A percentile compares a stretch with the other conserved stretches of the same genome.
These are phyloP conservation scores for Macaria notata DNA, from an alignment of 2,888 invertebrate genomes.

Conservation along the genomic window DNA sequence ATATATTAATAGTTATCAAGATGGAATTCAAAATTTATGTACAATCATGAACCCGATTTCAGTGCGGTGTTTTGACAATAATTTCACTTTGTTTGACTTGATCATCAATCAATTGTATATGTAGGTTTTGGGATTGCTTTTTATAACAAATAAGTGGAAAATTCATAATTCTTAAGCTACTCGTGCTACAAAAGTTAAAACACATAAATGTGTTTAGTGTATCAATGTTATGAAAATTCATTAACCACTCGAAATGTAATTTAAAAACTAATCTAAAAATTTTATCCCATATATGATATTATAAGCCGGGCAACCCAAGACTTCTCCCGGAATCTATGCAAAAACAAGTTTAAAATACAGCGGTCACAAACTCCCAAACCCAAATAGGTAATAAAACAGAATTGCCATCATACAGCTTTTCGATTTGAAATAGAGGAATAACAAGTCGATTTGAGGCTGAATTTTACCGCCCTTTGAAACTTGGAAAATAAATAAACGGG, in stretches of 20 bases:
- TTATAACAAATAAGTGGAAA: no score
- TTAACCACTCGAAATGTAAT: no score
- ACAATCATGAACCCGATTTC: constrained; percentile 22
- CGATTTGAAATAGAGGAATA: constrained; percentile 46
- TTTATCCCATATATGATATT: no score
- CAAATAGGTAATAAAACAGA: constrained; percentile 38
- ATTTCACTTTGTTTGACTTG: background rate
- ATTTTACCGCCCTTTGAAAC: constrained; percentile 38
- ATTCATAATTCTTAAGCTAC: no score
- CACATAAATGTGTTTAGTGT: no score
- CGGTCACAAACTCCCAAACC: constrained; percentile 28
- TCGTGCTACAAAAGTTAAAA: no score
- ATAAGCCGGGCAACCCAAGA: constrained; percentile 12
- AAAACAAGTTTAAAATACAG: constrained; percentile 20
- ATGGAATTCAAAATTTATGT: constrained; percentile 20
- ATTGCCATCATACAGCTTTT: constrained; percentile 43
- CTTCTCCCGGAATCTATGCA: constrained; percentile 10
- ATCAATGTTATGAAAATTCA: no score
- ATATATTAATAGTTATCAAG: constrained; percentile 36
- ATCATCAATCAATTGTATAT: background rate
- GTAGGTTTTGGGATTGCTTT: no score
- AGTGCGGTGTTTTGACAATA: constrained; percentile 18
- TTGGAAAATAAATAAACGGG: constrained; percentile 43
- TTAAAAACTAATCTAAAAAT: no score
- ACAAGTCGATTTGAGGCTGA: constrained; percentile 49